Evolutionary conservation across 2,113 vertebrate genomes (phyloP).

Genomic region (Cercocebus atys): DNA sequence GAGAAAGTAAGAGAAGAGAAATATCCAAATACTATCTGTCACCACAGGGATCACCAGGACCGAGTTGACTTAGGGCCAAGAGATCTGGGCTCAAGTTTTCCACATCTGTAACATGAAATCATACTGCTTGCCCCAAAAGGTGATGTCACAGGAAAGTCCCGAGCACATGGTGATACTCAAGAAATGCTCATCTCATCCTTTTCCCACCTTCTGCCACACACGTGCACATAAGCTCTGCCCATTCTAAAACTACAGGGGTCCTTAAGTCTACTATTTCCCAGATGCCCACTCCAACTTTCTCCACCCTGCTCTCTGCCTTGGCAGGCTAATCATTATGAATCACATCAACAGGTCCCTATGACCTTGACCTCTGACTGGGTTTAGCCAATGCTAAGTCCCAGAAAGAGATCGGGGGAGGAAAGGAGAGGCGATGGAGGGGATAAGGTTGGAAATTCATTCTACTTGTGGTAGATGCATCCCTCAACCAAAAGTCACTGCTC

Average conservation of each 20-base stretch:
- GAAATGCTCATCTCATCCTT: not conserved
- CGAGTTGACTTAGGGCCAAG: not conserved
- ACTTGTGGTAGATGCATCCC: not conserved
- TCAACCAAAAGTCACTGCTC: not conserved
- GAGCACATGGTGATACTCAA: not conserved
- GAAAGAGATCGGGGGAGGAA: not conserved
- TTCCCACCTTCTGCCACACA: not conserved
- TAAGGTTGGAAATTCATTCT: not conserved
- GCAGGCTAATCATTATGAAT: not conserved
- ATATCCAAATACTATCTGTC: conserved; percentile 22
- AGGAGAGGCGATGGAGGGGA: not conserved
- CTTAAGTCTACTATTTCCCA: not conserved
- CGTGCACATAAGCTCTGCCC: not conserved
- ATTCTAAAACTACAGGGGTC: not conserved
- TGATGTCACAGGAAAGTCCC: not conserved
- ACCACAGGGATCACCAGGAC: conserved; percentile 33
- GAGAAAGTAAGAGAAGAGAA: not conserved
- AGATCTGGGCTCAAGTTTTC: conserved; percentile 28
- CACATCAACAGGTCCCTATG: not conserved
- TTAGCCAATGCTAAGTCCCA: not conserved
- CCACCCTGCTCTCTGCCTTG: not conserved
- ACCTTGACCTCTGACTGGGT: not conserved
- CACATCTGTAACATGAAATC: conserved; percentile 30
- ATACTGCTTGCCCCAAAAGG: not conserved
- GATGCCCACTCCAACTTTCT: not conserved